Evolutionary conservation across 1,140 invertebrate genomes (phyloP), one percentile per base, ranked within the genome.

Genomic region (Heliconius himera): DNA sequence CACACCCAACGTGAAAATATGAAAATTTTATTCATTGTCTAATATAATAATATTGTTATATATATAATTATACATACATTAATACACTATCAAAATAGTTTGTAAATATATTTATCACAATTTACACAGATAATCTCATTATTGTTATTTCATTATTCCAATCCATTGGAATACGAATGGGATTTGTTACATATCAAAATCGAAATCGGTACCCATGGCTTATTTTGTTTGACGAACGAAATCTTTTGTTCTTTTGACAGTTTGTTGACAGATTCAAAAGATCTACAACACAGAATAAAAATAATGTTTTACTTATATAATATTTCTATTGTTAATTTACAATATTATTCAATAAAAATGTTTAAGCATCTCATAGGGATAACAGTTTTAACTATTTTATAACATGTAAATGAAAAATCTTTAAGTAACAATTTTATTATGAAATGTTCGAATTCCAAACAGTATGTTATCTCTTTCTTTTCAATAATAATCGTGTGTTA

Each of bases 391-490:
- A 46, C 13, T 16, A 46, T 46, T 46, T 46, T 46, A 16, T 4
- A 0, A 46, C 13, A 16, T 46, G 3, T 46, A 16, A 46, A 16
- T 46, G n/a, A 46, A 46, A 46, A 46, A 46, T 11, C 11, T 1
- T 46, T 0, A 46, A 46, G 16, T 11, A 46, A 51, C 18, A 20
- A 51, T 51, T 51, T 20, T 51, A 51, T 8, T 20, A 51, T 8
- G 49, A 51, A 20, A 51, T 51, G 2, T 51, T 51, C 49, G 18
- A 20, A 6, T 51, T 0, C 6, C 18, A 51, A 51, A 51, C 0
- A 74, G 36, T 56, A 18, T 26, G 49, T 54, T n/a, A 29, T 74
- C 73, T 60, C 73, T 74, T 74, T 74, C 60, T 66, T 26, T 66
- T 66, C 8, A 13, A 11, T 29, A 5, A 29, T 26, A 16, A n/a